Percentiles rank a stretch among this genome's conserved stretches.
Conservation (phyloP, 2,797 vertebrate species). For the Eulemur rubriventer region DNA sequence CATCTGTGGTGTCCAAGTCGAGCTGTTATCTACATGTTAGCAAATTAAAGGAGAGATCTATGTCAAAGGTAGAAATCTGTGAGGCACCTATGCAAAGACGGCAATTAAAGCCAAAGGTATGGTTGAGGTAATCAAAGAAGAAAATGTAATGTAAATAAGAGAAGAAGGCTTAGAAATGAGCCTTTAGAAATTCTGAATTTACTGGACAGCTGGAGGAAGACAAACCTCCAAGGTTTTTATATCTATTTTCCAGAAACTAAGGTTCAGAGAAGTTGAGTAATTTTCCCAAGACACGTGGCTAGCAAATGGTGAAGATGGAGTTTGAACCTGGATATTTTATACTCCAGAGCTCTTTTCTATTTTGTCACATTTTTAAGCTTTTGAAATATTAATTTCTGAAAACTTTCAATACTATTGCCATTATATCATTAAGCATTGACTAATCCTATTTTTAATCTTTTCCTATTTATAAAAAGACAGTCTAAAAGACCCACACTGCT, state of each 20-base stretch:
- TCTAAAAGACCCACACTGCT: background rate
- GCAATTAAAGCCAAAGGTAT: background rate
- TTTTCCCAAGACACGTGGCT: background rate
- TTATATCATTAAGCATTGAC: slow-evolving; percentile 41
- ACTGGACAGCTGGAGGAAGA: background rate
- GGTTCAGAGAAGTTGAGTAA: background rate
- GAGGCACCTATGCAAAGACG: background rate
- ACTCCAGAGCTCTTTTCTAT: background rate
- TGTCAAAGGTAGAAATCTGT: background rate
- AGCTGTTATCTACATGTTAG: background rate
- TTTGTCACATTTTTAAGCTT: background rate
- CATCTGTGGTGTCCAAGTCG: background rate
- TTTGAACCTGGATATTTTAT: background rate
- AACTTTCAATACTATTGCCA: slow-evolving; percentile 32
- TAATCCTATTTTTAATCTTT: slow-evolving; percentile 35
- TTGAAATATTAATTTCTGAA: slow-evolving; percentile 52
- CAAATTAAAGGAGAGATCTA: background rate
- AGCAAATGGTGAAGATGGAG: background rate
- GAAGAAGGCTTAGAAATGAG: background rate
- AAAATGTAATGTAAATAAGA: background rate
- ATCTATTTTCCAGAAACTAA: background rate
- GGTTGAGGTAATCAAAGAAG: background rate
- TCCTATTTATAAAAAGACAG: slow-evolving; percentile 21
- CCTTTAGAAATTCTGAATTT: background rate
- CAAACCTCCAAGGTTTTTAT: background rate